Evolutionary conservation across 1,140 invertebrate species (phyloP).

Genomic region (Drosophila arawakana): DNA sequence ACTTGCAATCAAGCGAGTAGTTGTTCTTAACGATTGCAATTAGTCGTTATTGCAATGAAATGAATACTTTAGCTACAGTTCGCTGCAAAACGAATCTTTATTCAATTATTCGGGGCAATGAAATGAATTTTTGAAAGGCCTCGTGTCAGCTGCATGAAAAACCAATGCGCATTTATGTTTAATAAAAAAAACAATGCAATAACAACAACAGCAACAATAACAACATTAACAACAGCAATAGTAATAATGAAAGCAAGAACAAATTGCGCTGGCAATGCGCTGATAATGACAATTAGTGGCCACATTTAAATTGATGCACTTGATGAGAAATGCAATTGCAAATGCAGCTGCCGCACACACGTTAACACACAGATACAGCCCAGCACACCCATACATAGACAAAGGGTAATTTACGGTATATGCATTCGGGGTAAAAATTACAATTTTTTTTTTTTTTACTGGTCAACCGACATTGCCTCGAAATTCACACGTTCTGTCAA

Average conservation of each 20-base stretch:
- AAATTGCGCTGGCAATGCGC: conserved; percentile 59
- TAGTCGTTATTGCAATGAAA: conserved; percentile 10
- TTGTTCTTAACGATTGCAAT: conserved; percentile 11
- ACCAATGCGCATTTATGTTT: conserved; percentile 18
- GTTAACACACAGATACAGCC: conserved; percentile 11
- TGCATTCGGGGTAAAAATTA: conserved; percentile 60
- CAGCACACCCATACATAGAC: conserved; percentile 23
- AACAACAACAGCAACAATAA: conserved; percentile 26
- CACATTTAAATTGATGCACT: conserved; percentile 83
- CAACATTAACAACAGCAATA: conserved; percentile 20
- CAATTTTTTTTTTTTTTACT: conserved; percentile 58
- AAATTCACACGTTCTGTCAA: conserved; percentile 74
- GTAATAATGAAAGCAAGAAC: conserved; percentile 26
- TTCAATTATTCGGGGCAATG: conserved; percentile 27
- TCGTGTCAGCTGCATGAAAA: conserved; percentile 23
- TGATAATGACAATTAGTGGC: conserved; percentile 83
- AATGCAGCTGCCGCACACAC: conserved; percentile 54
- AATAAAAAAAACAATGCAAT: conserved; percentile 12
- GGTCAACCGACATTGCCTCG: conserved; percentile 66
- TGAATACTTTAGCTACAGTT: conserved; percentile 5
- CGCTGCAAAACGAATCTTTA: conserved; percentile 8
- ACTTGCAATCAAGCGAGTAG: background rate
- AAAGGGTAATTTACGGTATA: conserved; percentile 76
- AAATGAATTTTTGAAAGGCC: conserved; percentile 5
- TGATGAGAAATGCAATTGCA: conserved; percentile 81